phyloP scores from a whole-genome alignment of 1,140 invertebrate species.

The Atta texana region DNA sequence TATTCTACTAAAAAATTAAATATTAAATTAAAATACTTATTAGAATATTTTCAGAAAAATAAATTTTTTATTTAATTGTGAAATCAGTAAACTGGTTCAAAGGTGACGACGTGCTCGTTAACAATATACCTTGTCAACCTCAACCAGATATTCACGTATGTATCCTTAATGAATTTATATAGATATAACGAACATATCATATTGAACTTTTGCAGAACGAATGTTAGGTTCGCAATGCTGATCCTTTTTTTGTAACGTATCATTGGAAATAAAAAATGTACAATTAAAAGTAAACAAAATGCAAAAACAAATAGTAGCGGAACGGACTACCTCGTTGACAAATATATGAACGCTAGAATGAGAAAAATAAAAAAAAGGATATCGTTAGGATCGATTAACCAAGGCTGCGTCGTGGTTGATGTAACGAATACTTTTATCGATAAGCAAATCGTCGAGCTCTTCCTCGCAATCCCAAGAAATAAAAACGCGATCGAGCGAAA shows the following conservation, averaged over 20 bases:
- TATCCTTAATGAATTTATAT: slow-evolving; percentile 1
- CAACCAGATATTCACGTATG: slow-evolving; percentile 1
- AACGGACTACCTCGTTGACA: slow-evolving; percentile 1
- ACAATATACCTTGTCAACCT: slow-evolving; percentile 43
- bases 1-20: too few species aligned
- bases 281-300: slow-evolving; percentile 57
- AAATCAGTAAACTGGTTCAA: not conserved
- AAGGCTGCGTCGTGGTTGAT: slow-evolving; percentile 21
- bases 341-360: not conserved
- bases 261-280: slow-evolving; percentile 37
- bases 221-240: not conserved
- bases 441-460: slow-evolving; percentile 33
- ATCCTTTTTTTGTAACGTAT: slow-evolving; percentile 10
- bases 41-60: not conserved
- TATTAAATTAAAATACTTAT: not conserved
- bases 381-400: slow-evolving; percentile 34
- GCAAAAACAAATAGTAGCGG: slow-evolving; percentile 28
- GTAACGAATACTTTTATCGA: slow-evolving; percentile 46
- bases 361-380: not conserved
- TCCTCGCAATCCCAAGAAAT: slow-evolving; percentile 64
- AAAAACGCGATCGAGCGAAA: slow-evolving; percentile 72
- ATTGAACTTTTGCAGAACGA: slow-evolving; percentile 9
- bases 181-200: not conserved
- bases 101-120: slow-evolving; percentile 45
- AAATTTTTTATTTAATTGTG: slow-evolving; percentile 1